Percentiles rank a stretch among this genome's conserved stretches.
phyloP scores from a whole-genome alignment of 2,888 invertebrate genomes.

The Meiosimyza decipiens region DNA sequence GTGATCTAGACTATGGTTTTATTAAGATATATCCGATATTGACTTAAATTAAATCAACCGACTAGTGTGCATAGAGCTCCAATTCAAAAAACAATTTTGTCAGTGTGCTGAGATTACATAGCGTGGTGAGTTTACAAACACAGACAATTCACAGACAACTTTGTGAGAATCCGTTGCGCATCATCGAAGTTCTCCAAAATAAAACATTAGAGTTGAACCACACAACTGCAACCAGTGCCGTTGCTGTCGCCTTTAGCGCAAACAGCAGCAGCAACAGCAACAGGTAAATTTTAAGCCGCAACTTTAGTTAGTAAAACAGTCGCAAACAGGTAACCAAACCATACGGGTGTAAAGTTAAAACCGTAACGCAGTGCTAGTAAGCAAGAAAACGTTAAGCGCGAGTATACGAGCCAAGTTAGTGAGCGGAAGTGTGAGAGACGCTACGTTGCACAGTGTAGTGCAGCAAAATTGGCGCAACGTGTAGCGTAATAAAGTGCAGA shows the following conservation, averaged over 20 bases:
- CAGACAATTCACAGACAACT: conserved; percentile 6
- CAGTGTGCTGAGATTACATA: neutral
- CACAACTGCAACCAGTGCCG: conserved; percentile 9
- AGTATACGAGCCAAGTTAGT: conserved; percentile 45
- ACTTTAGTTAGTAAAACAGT: conserved; percentile 49
- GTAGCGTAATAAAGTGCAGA: too few species aligned
- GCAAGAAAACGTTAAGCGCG: conserved; percentile 22
- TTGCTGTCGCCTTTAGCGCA: neutral
- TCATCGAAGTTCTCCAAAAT: conserved; percentile 31
- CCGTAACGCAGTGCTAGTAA: conserved; percentile 39
- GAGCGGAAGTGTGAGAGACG: conserved; percentile 38
- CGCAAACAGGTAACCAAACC: conserved; percentile 58
- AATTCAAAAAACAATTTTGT: too few species aligned
- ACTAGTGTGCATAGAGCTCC: neutral
- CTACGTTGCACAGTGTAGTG: conserved; percentile 51
- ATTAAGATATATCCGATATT: too few species aligned
- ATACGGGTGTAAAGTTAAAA: conserved; percentile 58
- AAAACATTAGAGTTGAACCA: conserved; percentile 12
- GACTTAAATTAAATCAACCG: neutral
- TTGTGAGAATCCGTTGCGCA: conserved; percentile 34
- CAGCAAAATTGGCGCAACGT: conserved; percentile 37
- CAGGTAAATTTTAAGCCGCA: conserved; percentile 35
- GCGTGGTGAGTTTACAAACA: conserved; percentile 33
- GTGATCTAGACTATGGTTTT: too few species aligned
- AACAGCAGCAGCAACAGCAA: conserved; percentile 17